Evolutionary conservation across 1,140 invertebrate genomes (phyloP).

Genomic region (Trigoniulus corallinus): DNA sequence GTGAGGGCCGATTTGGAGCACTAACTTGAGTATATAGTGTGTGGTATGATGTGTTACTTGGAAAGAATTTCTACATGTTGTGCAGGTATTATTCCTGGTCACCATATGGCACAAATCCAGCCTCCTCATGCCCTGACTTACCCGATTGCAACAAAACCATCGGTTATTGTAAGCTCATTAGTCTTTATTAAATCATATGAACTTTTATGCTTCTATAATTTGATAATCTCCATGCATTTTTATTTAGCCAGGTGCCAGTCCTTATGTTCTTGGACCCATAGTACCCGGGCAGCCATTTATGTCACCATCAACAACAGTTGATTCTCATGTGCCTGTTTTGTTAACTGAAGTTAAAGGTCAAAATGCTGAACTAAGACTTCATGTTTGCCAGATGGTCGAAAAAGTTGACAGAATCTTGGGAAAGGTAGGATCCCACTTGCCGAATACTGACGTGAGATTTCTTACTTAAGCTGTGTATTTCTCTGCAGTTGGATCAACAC

Average conservation of each 20-base stretch:
- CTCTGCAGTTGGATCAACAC: constrained; percentile 10
- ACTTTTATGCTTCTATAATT: too few species aligned
- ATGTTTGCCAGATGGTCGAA: constrained; percentile 23
- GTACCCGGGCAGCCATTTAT: background rate
- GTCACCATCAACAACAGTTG: constrained; percentile 2
- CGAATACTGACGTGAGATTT: background rate
- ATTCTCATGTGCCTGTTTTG: constrained; percentile 17
- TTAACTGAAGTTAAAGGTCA: constrained; percentile 26
- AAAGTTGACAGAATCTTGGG: constrained; percentile 25
- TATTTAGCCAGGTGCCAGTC: background rate
- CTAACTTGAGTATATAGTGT: too few species aligned
- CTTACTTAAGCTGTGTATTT: background rate
- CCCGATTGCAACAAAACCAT: too few species aligned
- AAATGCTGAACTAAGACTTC: constrained; percentile 25
- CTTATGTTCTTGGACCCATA: constrained; percentile 1
- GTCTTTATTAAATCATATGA: too few species aligned
- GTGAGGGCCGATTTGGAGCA: too few species aligned
- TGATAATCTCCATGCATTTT: too few species aligned
- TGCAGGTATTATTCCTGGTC: too few species aligned
- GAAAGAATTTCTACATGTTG: too few species aligned
- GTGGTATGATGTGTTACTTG: too few species aligned
- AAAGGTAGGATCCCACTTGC: constrained; percentile 17
- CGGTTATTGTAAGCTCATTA: too few species aligned
- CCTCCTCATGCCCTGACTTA: too few species aligned
- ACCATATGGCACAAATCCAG: too few species aligned